Evolutionary conservation across 2,797 vertebrate genomes (phyloP), one percentile per base, ranked within the genome.

Genomic region (Carapus acus): DNA sequence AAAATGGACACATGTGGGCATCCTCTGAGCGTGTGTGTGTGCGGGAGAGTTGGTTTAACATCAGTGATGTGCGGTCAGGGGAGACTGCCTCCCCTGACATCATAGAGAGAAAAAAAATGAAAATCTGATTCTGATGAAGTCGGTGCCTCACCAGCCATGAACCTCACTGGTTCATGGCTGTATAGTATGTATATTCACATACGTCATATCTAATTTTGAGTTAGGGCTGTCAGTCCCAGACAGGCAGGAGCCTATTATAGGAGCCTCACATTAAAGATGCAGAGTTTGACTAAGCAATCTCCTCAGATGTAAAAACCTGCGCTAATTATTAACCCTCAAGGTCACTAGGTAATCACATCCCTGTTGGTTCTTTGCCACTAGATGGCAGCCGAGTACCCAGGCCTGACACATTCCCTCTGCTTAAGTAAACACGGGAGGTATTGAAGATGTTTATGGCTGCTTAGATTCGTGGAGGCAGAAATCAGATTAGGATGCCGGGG

Each of bases 321-420:
- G 40, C 24, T 21, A 43, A 43, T 61, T 36, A 48, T 61, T 40
- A 43, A 43, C 34, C 37, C 44, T 54, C 9, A 61, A 40, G 29
- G 22, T 52, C 27, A 39, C 36, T n/a, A 15, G 43, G 29, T 45
- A 2, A 50, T 16, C 50, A 11, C 33, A 15, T 48, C 18, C 19
- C 8, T 65, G 31, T 9, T 7, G 1, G 14, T n/a, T 62, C 51
- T 51, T 3, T 39, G 60, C 71, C 76, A 79, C 71, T 22, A 74
- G 71, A 63, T 71, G 80, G 70, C 53, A 61, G 11, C 24, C 42
- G 44, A 19, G 31, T 37, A 41, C 6, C 42, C 3, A 14, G 1
- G n/a, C n/a, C 12, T 7, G 34, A 27, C 2, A 43, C n/a, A 34
- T n/a, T 36, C 38, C 27, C n/a, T n/a, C n/a, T n/a, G n/a, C n/a